These are phyloP conservation scores for Brotogeris chrysoptera DNA, from an alignment of 2,797 vertebrate species.

Conservation along the genomic window DNA sequence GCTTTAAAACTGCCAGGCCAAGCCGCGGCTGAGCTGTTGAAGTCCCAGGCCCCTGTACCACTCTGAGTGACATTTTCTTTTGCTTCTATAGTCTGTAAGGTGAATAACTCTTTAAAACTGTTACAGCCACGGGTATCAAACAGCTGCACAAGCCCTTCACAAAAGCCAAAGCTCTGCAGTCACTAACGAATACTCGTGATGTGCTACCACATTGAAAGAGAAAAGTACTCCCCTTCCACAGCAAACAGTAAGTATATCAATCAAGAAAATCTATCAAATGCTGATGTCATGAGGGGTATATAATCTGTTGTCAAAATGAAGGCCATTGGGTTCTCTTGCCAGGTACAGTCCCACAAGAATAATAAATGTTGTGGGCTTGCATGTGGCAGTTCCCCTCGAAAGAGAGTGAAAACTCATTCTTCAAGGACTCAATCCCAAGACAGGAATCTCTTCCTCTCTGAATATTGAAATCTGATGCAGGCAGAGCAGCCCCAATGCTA, in stretches of 20 bases:
- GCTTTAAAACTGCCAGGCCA: background rate
- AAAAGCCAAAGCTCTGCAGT: background rate
- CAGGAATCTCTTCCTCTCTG: background rate
- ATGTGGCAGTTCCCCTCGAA: background rate
- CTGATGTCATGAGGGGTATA: background rate
- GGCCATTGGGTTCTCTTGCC: background rate
- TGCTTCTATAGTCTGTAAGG: background rate
- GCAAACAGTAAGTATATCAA: background rate
- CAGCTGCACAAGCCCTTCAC: background rate
- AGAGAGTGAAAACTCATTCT: background rate
- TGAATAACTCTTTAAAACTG: background rate
- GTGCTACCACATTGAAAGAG: background rate
- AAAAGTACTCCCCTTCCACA: background rate
- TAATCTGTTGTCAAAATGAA: background rate
- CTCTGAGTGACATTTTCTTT: background rate
- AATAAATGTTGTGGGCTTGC: background rate
- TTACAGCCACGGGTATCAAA: background rate
- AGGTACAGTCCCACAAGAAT: background rate
- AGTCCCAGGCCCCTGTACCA: background rate
- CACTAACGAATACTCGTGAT: background rate
- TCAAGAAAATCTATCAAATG: background rate
- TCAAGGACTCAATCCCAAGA: background rate
- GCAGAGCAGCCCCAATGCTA: background rate
- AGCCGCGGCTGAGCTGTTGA: background rate
- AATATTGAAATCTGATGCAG: background rate